phyloP scores from a whole-genome alignment of 2,888 invertebrate species.

The Odontocolon sp. region DNA sequence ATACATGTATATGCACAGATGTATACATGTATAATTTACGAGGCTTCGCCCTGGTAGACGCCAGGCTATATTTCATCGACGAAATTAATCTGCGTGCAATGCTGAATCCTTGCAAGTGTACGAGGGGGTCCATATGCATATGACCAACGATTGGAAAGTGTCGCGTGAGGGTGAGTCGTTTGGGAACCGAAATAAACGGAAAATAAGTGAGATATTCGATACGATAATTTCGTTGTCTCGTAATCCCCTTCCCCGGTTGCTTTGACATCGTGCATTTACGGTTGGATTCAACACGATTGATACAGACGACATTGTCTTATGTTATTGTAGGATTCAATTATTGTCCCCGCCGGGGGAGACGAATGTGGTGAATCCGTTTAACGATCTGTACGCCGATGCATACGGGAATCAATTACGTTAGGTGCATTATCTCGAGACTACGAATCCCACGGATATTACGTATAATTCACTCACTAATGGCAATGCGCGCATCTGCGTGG shows the following conservation, averaged over 20 bases:
- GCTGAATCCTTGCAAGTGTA: slow-evolving; percentile 39
- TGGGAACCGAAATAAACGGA: slow-evolving; percentile 7
- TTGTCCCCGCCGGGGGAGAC: slow-evolving; percentile 26
- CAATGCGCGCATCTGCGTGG: slow-evolving; percentile 30
- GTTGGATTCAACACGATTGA: slow-evolving; percentile 9
- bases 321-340: slow-evolving; percentile 54
- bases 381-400: slow-evolving; percentile 27
- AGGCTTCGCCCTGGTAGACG: slow-evolving; percentile 49
- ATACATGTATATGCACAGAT: slow-evolving; percentile 24
- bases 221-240: slow-evolving; percentile 51
- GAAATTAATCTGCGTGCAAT: slow-evolving; percentile 57
- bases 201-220: slow-evolving; percentile 46
- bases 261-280: slow-evolving; percentile 19
- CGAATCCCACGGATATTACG: slow-evolving; percentile 30
- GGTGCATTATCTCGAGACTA: slow-evolving; percentile 44
- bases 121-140: slow-evolving; percentile 11
- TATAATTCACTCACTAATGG: slow-evolving; percentile 54
- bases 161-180: slow-evolving; percentile 52
- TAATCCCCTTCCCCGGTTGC: not conserved
- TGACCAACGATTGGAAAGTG: slow-evolving; percentile 46
- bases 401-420: slow-evolving; percentile 39
- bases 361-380: slow-evolving; percentile 47
- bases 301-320: slow-evolving; percentile 39
- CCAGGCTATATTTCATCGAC: slow-evolving; percentile 56
- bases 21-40: slow-evolving; percentile 53